Evolutionary conservation across 2,113 vertebrate genomes (phyloP).

Genomic region (Perca flavescens): DNA sequence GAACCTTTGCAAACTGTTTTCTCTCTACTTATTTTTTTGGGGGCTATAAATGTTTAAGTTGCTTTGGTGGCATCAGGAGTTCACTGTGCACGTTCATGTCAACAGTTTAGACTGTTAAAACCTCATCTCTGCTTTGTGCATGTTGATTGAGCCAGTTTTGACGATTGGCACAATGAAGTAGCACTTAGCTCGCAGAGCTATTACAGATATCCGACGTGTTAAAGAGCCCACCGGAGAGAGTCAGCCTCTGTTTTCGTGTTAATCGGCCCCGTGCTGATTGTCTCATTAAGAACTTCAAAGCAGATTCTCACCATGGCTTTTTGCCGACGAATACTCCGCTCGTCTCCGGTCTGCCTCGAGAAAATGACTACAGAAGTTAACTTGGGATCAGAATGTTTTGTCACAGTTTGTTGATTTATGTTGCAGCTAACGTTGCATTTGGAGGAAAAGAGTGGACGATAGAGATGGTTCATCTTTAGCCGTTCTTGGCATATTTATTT

Average conservation of each 20-base stretch:
- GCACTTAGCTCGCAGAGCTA: neutral
- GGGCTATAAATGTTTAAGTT: neutral
- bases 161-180: neutral
- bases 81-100: neutral
- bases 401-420: too few species aligned
- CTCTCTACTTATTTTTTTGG: too few species aligned
- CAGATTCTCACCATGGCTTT: neutral
- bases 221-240: neutral
- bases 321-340: neutral
- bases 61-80: neutral
- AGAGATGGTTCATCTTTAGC: too few species aligned
- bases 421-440: too few species aligned
- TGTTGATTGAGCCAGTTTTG: neutral
- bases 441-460: too few species aligned
- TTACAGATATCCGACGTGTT: neutral
- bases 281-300: neutral
- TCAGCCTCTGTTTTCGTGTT: neutral
- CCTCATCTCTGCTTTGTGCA: neutral
- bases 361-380: too few species aligned
- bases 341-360: neutral
- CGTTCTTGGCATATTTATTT: too few species aligned
- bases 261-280: slow-evolving; percentile 3
- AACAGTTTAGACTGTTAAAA: neutral
- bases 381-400: neutral
- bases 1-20: too few species aligned